Conservation (phyloP, 2,113 vertebrate genomes). For the Oncorhynchus nerka region DNA sequence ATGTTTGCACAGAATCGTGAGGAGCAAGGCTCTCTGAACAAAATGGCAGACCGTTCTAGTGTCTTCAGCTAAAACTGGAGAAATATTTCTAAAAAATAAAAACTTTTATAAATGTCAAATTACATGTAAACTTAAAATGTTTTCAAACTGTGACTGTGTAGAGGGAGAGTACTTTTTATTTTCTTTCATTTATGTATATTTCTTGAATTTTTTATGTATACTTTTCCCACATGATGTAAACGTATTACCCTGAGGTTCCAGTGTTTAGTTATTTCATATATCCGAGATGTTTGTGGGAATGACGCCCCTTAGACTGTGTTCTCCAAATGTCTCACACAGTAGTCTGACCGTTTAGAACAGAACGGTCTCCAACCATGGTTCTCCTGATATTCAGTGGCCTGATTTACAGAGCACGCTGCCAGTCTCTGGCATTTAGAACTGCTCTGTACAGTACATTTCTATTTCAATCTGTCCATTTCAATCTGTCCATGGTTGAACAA, state of each 20-base stretch:
- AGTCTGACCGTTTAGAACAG: conserved; percentile 8
- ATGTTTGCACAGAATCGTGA: conserved; percentile 70
- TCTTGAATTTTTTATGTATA: conserved; percentile 10
- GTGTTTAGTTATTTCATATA: conserved; percentile 28
- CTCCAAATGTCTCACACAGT: background rate
- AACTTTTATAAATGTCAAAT: conserved; percentile 45
- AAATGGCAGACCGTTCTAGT: conserved; percentile 34
- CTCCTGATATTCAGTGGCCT: conserved; percentile 15
- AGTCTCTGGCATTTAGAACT: too few species aligned
- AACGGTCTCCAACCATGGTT: conserved; percentile 16
- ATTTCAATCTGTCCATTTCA: background rate
- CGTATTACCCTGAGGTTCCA: conserved; percentile 47
- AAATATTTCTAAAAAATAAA: conserved; percentile 47
- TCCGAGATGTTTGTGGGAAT: background rate
- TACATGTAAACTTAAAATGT: conserved; percentile 48
- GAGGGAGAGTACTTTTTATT: conserved; percentile 46
- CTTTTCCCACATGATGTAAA: conserved; percentile 47
- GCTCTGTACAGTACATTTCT: too few species aligned
- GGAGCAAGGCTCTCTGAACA: conserved; percentile 59
- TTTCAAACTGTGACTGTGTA: conserved; percentile 64
- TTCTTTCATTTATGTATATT: conserved; percentile 53
- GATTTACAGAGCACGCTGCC: background rate
- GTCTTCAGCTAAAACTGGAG: conserved; percentile 44
- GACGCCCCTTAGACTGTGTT: background rate
- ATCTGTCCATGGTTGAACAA: background rate